Evolutionary conservation across 1,140 invertebrate species (phyloP), one percentile per base, ranked within the genome.

Genomic region (Sarcophaga bullata): DNA sequence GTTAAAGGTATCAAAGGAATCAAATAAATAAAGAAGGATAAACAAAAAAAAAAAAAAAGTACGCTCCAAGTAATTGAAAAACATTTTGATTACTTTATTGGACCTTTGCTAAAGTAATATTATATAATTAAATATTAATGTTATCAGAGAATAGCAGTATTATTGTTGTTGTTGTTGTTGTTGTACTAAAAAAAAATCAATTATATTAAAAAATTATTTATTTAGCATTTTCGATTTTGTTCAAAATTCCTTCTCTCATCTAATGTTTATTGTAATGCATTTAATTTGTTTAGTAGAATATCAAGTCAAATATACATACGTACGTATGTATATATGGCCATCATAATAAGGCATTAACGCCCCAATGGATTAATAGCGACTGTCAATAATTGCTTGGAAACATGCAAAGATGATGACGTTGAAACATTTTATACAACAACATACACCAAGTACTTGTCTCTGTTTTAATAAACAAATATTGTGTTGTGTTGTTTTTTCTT

Each of bases 301-400:
- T 15, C 15, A 58, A n/a, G 54, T 13, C 15, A 58, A 15, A 58
- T 52, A 13, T 52, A 1, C 4, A 4, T 37, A 37, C 4, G 25
- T 37, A 37, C 25, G 4, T 37, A 37, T 4, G n/a, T n/a, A n/a
- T n/a, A n/a, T 37, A 37, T 37, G 25, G 25, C 25, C 25, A 37
- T 4, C 1, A 37, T 37, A 37, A 37, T 37, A 37, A 37, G 25
- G 25, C 25, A 37, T 37, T 37, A 37, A 11, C 54, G 54, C 54
- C 54, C 54, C 54, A 58, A 13, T 58, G 54, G 54, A 58, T n/a
- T n/a, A 58, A 58, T 58, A 37, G 25, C 25, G 25, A n/a, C 54
- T 58, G n/a, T 13, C 15, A 85, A 89, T 89, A 88, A 89, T 87
- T 89, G 87, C 86, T 85, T 83, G 84, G 84, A 85, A 85, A 88